These are phyloP conservation scores for Eilema depressum DNA, from an alignment of 2,888 invertebrate species.

Conservation along the genomic window DNA sequence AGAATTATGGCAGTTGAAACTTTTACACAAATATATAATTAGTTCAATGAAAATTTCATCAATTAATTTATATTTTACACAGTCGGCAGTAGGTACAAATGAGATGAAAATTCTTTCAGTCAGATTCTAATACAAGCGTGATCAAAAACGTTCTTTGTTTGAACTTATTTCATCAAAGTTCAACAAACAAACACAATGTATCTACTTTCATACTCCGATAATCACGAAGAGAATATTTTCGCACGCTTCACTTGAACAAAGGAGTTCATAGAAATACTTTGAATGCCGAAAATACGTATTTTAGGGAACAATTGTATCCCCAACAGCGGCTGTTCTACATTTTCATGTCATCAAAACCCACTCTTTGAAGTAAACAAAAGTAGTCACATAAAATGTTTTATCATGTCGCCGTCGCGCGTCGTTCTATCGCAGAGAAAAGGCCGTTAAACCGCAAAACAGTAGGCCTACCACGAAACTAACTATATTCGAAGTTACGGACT, in stretches of 20 bases:
- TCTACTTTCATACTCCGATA: constrained; percentile 27
- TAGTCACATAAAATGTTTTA: constrained; percentile 80
- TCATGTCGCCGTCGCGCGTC: constrained; percentile 62
- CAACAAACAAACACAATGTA: constrained; percentile 10
- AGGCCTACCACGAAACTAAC: not conserved
- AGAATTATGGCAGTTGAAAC: too few species aligned
- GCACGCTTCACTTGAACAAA: constrained; percentile 54
- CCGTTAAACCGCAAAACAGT: constrained; percentile 59
- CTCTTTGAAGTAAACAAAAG: constrained; percentile 77
- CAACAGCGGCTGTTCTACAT: constrained; percentile 54
- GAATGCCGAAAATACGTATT: constrained; percentile 52
- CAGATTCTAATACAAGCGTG: not conserved
- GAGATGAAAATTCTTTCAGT: constrained; percentile 20
- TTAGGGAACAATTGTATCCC: constrained; percentile 58
- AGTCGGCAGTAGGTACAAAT: not conserved
- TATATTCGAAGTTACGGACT: not conserved
- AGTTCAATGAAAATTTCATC: too few species aligned
- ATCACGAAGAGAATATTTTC: constrained; percentile 47
- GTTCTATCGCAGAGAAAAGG: constrained; percentile 55
- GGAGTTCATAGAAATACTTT: constrained; percentile 61
- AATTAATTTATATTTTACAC: too few species aligned
- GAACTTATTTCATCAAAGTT: not conserved
- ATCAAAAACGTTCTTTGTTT: not conserved
- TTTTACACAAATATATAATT: too few species aligned
- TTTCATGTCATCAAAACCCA: constrained; percentile 63